These are phyloP conservation scores for Chaetodon trifasciatus DNA, from an alignment of 2,797 vertebrate species.

Conservation along the genomic window DNA sequence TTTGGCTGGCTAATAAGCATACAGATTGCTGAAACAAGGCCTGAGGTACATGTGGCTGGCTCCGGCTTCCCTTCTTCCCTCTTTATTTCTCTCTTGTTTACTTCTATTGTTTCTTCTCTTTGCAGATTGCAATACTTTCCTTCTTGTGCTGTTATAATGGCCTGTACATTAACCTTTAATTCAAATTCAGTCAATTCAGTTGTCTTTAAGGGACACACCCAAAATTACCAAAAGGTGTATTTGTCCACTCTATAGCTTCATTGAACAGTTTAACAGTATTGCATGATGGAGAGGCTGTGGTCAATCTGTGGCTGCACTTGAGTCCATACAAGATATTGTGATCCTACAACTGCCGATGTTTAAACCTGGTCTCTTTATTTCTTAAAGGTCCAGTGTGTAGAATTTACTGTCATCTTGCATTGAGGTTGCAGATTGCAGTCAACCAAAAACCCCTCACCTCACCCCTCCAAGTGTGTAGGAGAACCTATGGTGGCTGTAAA, in stretches of 20 bases:
- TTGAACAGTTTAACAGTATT: background rate
- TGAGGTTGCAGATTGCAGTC: too few species aligned
- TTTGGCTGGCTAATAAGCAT: slow-evolving; percentile 5
- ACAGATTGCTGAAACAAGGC: slow-evolving; percentile 38
- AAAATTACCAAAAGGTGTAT: too few species aligned
- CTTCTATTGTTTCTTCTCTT: background rate
- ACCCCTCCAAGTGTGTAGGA: too few species aligned
- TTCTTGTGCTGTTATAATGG: background rate
- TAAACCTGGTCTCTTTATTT: background rate
- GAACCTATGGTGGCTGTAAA: too few species aligned
- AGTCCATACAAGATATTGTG: background rate
- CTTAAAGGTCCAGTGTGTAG: too few species aligned
- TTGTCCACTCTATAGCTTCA: background rate
- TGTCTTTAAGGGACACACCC: too few species aligned
- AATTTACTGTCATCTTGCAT: too few species aligned
- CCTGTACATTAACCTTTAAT: background rate
- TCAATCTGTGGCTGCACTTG: background rate
- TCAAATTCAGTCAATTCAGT: background rate
- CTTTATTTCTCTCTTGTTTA: slow-evolving; percentile 9
- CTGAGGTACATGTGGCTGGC: slow-evolving; percentile 36
- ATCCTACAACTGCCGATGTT: background rate
- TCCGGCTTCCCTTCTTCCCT: background rate
- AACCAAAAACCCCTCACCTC: too few species aligned
- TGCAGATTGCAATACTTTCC: too few species aligned
- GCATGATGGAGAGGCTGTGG: background rate